Conservation (phyloP, 2,888 invertebrate genomes). For the Drosophila stalkeri region DNA sequence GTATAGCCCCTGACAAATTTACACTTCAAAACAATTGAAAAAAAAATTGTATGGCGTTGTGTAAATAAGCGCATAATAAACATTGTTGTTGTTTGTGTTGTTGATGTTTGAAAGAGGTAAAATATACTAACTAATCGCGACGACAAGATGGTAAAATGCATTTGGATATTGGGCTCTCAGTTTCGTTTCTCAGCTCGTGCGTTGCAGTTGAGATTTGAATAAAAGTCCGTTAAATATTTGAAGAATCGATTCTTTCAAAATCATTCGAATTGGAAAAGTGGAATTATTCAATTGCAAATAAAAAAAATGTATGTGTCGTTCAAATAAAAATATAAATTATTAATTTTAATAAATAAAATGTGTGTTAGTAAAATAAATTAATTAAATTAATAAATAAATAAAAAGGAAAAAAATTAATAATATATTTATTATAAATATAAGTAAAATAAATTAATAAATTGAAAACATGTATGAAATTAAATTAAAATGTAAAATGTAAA, state of each 20-base stretch:
- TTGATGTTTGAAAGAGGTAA: conserved; percentile 59
- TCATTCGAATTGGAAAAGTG: too few relatives aligned
- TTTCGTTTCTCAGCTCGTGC: conserved; percentile 61
- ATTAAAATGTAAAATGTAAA: too few relatives aligned
- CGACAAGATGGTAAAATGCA: conserved; percentile 48
- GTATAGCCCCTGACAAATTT: conserved; percentile 66
- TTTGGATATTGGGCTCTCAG: conserved; percentile 52
- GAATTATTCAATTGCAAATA: too few relatives aligned
- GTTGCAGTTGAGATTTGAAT: conserved; percentile 54
- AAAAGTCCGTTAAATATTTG: conserved; percentile 2
- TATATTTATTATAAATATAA: not conserved
- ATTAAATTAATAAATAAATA: not conserved
- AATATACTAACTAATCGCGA: conserved; percentile 31
- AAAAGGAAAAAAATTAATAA: not conserved
- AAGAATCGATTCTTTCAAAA: not conserved
- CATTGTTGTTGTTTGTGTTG: conserved; percentile 35
- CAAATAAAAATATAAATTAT: not conserved
- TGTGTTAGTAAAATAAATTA: not conserved
- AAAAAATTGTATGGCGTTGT: conserved; percentile 67
- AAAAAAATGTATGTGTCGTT: not conserved
- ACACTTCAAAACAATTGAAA: conserved; percentile 76
- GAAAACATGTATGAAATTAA: too few relatives aligned
- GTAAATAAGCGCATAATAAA: conserved; percentile 74
- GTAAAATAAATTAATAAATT: too few relatives aligned
- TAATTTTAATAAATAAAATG: not conserved